Evolutionary conservation across 2,113 vertebrate genomes (phyloP), one percentile per base, ranked within the genome.

Genomic region (Equus przewalskii): DNA sequence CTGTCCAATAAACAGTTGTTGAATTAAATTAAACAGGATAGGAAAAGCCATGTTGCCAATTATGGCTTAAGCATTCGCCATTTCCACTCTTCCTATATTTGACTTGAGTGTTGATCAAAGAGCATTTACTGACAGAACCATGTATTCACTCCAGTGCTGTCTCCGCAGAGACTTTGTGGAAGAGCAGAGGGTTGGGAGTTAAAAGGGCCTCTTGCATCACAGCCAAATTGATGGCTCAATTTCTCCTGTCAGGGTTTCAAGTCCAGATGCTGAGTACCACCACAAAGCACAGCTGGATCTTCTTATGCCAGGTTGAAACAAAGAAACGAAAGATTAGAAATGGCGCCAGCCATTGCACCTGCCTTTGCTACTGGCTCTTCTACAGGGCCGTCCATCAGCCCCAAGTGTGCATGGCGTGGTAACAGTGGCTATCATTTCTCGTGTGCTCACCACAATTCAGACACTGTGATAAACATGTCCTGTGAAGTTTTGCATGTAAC

Each of bases 1-100:
- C 33, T 97, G 19, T 72, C 96, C 87, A 96, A 93, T 89, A 97
- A 96, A 94, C 14, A 95, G 73, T 81, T 95, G 75, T 81, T 96
- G 83, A 93, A 90, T 92, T 95, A 62, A 97, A 92, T 94, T 92
- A 93, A 93, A 95, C 5, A 54, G 72, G 54, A 54, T 70, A 11
- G 44, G 78, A 64, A 93, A 94, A 93, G 67, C 81, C 85, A 91
- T n/a, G 44, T 16, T 82, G 97, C 94, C 92, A 92, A 84, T 94
- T 95, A 91, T 44, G 7, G 22, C 60, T 93, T 93, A 76, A 81
- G 33, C 15, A 64, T 81, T 92, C 33, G 18, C 44, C 62, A 73
- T 94, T 26, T 84, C 60, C 15, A 54, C 24, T 95, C 56, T 84
- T 64, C 9, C 87, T 82, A 10, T 28, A 84, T 91, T 94, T 97